Conservation (phyloP, 2,797 vertebrate species). For the Anabacerthia variegaticeps region DNA sequence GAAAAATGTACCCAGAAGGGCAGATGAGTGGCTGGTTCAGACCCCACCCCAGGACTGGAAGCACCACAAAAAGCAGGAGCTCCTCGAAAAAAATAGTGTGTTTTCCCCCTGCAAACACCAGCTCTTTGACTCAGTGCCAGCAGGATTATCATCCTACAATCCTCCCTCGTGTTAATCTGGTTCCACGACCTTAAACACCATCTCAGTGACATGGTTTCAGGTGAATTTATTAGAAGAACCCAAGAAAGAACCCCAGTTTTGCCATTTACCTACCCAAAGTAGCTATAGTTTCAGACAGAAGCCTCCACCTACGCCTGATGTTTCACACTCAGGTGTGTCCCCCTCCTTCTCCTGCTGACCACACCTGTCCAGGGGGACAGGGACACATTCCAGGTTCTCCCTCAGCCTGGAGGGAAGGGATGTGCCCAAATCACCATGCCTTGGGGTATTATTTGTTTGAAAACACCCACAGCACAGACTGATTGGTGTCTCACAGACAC, state of each 20-base stretch:
- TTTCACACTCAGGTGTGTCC: neutral
- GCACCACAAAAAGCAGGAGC: neutral
- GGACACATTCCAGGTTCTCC: neutral
- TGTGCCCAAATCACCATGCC: neutral
- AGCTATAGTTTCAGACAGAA: neutral
- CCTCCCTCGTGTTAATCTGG: neutral
- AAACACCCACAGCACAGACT: neutral
- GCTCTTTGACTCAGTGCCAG: neutral
- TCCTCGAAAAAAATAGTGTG: neutral
- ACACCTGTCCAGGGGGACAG: neutral
- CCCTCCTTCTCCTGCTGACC: neutral
- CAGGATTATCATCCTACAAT: neutral
- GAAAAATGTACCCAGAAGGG: neutral
- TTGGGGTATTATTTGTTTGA: neutral
- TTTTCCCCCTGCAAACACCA: neutral
- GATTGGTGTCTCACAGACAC: neutral
- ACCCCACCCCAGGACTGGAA: neutral
- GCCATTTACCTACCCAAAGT: neutral
- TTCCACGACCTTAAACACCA: neutral
- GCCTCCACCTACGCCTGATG: accelerated
- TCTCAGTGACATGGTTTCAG: neutral
- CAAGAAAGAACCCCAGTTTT: neutral
- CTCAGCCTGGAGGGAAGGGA: neutral
- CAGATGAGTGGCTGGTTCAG: neutral
- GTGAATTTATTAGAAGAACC: neutral